These are phyloP conservation scores for Pseudomugil gertrudae DNA, from an alignment of 2,797 vertebrate species.

Conservation along the genomic window DNA sequence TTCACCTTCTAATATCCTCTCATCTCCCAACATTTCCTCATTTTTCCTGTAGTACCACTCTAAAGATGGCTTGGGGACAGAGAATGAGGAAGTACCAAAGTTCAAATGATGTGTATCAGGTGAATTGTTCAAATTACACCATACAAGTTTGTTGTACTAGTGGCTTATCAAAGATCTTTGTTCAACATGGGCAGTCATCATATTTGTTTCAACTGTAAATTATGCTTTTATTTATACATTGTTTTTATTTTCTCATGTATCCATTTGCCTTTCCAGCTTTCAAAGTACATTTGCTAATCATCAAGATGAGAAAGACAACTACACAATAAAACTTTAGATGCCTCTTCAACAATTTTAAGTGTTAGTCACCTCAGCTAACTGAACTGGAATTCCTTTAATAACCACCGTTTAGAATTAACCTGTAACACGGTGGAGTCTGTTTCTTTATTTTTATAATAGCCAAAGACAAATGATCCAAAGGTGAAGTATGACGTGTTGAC, in stretches of 20 bases:
- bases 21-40: slow-evolving; percentile 52
- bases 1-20: slow-evolving; percentile 14
- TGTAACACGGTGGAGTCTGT: not conserved
- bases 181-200: not conserved
- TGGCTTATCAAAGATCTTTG: not conserved
- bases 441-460: not conserved
- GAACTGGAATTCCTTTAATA: not conserved
- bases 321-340: not conserved
- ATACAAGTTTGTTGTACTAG: slow-evolving; percentile 1
- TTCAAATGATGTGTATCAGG: slow-evolving; percentile 63
- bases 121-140: slow-evolving; percentile 18
- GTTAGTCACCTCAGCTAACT: not conserved
- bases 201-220: not conserved
- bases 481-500: not conserved
- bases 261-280: too few species aligned
- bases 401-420: not conserved
- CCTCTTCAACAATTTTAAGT: not conserved
- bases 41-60: slow-evolving; percentile 52
- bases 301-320: not conserved
- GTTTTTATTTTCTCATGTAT: too few species aligned
- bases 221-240: too few species aligned
- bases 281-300: too few species aligned
- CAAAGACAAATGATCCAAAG: not conserved
- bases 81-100: slow-evolving; percentile 74
- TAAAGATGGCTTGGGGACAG: slow-evolving; percentile 44